Base-by-base conservation (phyloP, 92 coral and sea anemone genomes). In the Porites lobata region DNA sequence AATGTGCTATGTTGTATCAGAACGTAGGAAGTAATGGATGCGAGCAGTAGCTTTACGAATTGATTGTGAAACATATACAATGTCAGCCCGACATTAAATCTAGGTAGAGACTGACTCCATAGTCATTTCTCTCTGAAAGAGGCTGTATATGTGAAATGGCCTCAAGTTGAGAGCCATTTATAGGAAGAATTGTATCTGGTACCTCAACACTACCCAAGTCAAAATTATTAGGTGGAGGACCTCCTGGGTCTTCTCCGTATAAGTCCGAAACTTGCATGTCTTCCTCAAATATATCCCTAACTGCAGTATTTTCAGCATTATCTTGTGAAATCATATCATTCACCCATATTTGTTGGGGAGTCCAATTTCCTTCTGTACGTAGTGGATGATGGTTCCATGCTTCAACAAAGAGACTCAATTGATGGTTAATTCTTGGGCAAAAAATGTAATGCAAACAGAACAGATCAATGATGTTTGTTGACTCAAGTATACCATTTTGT, bases 181-280 rank as follows among this genome's bases (percentile, higher is more conserved):
- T 22, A 22, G 24, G 24, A 22, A 22, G 24, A 22, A 22, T 22
- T 0, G 24, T 22, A 22, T 22, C 24, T 22, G 24, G 24, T 22
- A 22, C 24, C 24, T 22, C 24, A 22, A 22, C 24, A 22, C 24
- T 22, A 22, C 24, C 24, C 24, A 22, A 22, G 24, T 22, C 24
- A 22, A 22, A 81, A 29, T 80, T 77, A 80, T 80, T 80, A n/a
- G 85, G 75, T 65, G 74, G 57, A 65, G 86, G 86, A 29, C 86
- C 86, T 66, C 19, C 51, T 67, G 86, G 86, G 74, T 82, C 86
- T 67, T 65, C 51, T 52, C 68, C 66, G 0, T 78, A 52, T 15
- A 53, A 52, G 20, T 78, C 69, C 22, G 43, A 14, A 52, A 53
- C 7, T 78, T 22, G 66, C 52, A 50, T 20, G 71, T 32, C 69